Evolutionary conservation across 1,140 invertebrate species (phyloP), one percentile per base, ranked within the genome.

Genomic region (Nymphalis io): DNA sequence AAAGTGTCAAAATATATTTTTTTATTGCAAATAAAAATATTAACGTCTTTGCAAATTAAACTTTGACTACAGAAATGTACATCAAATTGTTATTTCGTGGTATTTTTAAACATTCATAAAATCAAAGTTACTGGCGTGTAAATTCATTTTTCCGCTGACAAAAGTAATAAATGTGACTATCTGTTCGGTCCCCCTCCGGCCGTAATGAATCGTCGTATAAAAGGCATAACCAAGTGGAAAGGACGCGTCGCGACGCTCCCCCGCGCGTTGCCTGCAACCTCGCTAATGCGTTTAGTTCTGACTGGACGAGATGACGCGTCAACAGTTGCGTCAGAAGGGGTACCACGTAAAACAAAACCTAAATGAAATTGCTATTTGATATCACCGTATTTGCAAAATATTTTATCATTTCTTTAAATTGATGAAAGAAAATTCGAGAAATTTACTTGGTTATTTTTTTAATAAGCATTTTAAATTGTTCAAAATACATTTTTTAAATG

Each of bases 131-230:
- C 83, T 80, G 83, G 75, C 70, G 84, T 83, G 84, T 85, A 80
- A 89, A 88, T 88, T 88, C 87, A 89, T 90, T 88, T 90, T 90
- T 90, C 85, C 85, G 87, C 85, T 89, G 87, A 90, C 88, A 90
- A 90, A 88, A 90, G 88, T 85, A 86, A 90, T 90, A 90, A 90
- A 88, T 86, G 85, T 81, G 81, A 75, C 82, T 88, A 89, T 90
- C 88, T 87, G 83, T 89, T 77, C 83, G 74, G 75, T 72, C 76
- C 82, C 87, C 82, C 82, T 77, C 64, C 74, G 75, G 23, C 6
- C 27, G 83, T 89, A 90, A 90, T 90, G 88, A 90, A 90, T 90
- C 87, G 87, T 83, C 78, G 80, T 78, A 90, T 89, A 90, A 90
- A 89, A 87, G 87, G 86, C 85, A 90, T 89, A 90, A 86, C 88